Evolutionary conservation across 1,140 invertebrate genomes (phyloP).

Genomic region (Heliconius hermathena): DNA sequence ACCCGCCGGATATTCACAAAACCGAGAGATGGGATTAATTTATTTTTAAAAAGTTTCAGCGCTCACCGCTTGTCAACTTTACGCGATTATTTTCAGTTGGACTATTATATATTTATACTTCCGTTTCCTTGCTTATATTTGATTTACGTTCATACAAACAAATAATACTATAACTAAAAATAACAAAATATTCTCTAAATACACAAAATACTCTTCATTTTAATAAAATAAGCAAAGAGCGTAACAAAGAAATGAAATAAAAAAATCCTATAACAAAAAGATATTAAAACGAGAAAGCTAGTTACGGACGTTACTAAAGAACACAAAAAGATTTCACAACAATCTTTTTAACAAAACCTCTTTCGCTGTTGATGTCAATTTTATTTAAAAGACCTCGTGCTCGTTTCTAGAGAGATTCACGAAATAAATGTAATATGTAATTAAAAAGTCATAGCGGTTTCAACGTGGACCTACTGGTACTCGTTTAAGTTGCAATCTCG

Average conservation of each 20-base stretch:
- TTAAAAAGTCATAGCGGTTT: constrained; percentile 34
- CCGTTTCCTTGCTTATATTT: background rate
- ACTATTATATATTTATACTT: constrained; percentile 5
- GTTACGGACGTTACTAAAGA: constrained; percentile 14
- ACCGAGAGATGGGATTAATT: constrained; percentile 34
- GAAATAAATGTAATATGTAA: constrained; percentile 27
- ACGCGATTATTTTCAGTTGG: constrained; percentile 5
- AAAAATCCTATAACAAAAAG: constrained; percentile 9
- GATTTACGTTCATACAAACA: background rate
- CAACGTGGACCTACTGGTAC: constrained; percentile 26
- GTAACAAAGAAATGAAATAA: background rate
- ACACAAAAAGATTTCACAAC: constrained; percentile 16
- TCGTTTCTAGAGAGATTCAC: background rate
- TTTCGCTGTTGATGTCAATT: constrained; percentile 15
- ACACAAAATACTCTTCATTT: background rate
- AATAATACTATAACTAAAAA: background rate
- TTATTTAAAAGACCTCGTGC: constrained; percentile 15
- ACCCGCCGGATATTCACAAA: constrained; percentile 26
- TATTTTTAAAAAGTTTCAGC: constrained; percentile 35
- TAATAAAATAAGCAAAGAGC: background rate
- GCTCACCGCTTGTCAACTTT: constrained; percentile 32
- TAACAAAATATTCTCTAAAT: background rate
- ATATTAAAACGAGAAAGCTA: constrained; percentile 15
- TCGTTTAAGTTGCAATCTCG: constrained; percentile 36
- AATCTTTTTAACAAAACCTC: constrained; percentile 16